Conservation (phyloP, 92 coral and sea anemone genomes). For the Phenganax subtilis region DNA sequence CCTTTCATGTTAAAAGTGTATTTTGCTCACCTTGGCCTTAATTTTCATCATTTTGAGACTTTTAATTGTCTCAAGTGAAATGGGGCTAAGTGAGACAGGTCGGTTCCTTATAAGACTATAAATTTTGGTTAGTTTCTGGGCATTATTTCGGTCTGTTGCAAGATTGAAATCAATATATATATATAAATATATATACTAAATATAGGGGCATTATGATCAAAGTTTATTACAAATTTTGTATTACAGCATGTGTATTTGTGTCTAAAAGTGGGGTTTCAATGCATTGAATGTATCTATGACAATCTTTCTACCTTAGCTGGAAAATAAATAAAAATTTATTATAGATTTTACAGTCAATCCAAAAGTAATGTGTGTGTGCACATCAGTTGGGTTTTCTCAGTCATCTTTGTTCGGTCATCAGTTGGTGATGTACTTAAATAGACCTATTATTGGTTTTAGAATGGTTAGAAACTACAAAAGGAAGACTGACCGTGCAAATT, state of each 20-base stretch:
- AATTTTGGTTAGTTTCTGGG: not conserved
- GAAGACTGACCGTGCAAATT: constrained; percentile 39
- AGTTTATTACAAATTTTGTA: no score
- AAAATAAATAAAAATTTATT: not conserved
- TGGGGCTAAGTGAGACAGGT: constrained; percentile 25
- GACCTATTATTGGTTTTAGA: not conserved
- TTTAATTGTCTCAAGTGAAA: constrained; percentile 10
- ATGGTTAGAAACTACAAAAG: constrained; percentile 35
- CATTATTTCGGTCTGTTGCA: constrained; percentile 6
- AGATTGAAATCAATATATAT: constrained; percentile 6
- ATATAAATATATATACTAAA: not conserved
- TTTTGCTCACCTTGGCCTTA: constrained; percentile 12
- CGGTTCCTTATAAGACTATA: not conserved
- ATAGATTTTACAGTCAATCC: constrained; percentile 10
- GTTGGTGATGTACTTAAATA: not conserved
- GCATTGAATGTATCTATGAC: not conserved
- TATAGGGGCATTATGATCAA: not conserved
- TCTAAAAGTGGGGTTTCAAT: constrained; percentile 10
- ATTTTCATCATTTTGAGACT: constrained; percentile 2
- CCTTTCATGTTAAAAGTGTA: constrained; percentile 24
- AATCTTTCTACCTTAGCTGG: constrained; percentile 1
- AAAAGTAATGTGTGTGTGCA: not conserved
- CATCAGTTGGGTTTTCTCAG: not conserved
- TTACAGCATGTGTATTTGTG: constrained; percentile 1
- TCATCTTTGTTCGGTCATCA: not conserved